A percentile compares a stretch with the other conserved stretches of the same genome.
Conservation (phyloP, 2,797 vertebrate species). For the Xyrichtys novacula region DNA sequence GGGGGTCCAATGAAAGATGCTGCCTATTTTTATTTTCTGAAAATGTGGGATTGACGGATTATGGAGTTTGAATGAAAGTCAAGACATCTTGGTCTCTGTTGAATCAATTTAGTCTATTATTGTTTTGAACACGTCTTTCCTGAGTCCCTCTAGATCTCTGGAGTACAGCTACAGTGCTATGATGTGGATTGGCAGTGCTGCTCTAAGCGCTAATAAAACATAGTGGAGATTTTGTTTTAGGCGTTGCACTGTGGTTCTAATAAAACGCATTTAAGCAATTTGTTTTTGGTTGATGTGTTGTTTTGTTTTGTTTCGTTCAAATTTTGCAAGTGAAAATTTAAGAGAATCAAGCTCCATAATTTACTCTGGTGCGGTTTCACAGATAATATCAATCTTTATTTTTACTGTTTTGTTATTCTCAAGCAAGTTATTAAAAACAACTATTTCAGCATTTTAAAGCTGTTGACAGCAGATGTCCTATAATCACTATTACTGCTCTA, state of each 20-base stretch:
- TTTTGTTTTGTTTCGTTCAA: too few relatives aligned
- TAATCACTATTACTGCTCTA: conserved; percentile 41
- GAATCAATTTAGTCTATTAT: not conserved
- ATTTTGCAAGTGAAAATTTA: conserved; percentile 16
- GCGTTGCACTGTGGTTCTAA: conserved; percentile 18
- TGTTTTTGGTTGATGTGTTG: conserved; percentile 2
- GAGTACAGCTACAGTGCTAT: conserved; percentile 14
- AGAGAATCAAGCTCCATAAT: conserved; percentile 13
- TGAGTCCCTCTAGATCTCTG: not conserved
- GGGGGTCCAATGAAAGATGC: not conserved
- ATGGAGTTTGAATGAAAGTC: not conserved
- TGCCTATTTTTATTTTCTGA: not conserved
- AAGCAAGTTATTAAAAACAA: conserved; percentile 24
- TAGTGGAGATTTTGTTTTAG: conserved; percentile 13
- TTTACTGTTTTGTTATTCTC: conserved; percentile 27
- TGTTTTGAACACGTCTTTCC: not conserved
- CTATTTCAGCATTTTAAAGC: conserved; percentile 22
- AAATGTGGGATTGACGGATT: conserved; percentile 2
- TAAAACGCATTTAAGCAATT: conserved; percentile 27
- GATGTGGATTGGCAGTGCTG: conserved; percentile 7
- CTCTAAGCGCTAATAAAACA: conserved; percentile 16
- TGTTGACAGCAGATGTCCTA: conserved; percentile 19
- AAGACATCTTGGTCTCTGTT: not conserved
- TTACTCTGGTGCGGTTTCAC: conserved; percentile 18
- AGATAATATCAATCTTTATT: conserved; percentile 31